Conservation (phyloP, 2,888 invertebrate species). For the Eucera pruinosa region DNA sequence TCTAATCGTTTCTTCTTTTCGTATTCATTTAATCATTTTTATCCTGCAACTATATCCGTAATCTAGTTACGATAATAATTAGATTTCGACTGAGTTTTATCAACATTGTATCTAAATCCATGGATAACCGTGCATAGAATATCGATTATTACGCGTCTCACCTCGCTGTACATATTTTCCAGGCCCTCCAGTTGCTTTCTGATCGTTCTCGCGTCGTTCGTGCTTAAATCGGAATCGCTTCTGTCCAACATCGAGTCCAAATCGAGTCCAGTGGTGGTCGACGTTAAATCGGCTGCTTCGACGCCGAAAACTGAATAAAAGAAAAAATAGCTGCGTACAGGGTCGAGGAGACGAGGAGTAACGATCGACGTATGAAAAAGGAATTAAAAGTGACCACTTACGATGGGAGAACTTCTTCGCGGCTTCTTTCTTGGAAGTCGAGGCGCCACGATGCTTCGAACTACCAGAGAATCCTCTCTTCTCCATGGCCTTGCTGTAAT, state of each 20-base stretch:
- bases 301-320: constrained; percentile 87
- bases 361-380: not conserved
- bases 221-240: constrained; percentile 91
- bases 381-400: constrained; percentile 63
- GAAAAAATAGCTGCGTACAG: not conserved
- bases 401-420: constrained; percentile 82
- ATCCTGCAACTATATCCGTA: too few relatives aligned
- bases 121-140: too few relatives aligned
- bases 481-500: constrained; percentile 85
- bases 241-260: constrained; percentile 92
- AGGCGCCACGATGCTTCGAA: constrained; percentile 80
- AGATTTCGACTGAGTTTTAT: too few relatives aligned
- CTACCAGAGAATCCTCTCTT: constrained; percentile 78
- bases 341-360: not conserved
- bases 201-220: constrained; percentile 91
- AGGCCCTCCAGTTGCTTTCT: constrained; percentile 92
- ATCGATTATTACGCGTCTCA: constrained; percentile 76
- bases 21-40: too few relatives aligned
- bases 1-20: too few relatives aligned
- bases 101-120: too few relatives aligned
- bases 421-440: constrained; percentile 80
- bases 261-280: constrained; percentile 91
- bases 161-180: constrained; percentile 95
- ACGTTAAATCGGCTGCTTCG: constrained; percentile 91
- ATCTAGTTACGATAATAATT: too few relatives aligned